A percentile compares a stretch with the other conserved stretches of the same genome.
Conservation (phyloP, 2,113 vertebrate genomes). For the Cyrtonyx montezumae region DNA sequence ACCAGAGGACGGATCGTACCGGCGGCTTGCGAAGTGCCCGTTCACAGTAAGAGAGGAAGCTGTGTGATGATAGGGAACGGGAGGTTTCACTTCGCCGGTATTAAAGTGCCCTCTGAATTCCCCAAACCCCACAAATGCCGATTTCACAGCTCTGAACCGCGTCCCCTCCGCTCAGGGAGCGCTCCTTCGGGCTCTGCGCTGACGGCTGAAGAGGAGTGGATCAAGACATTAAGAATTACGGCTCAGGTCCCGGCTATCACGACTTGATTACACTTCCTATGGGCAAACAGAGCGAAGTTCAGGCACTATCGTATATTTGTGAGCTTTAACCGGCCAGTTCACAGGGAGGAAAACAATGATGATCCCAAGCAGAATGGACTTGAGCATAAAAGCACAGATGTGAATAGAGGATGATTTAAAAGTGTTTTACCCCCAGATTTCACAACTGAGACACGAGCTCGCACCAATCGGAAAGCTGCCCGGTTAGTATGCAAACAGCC, state of each 20-base stretch:
- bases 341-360: conserved; percentile 21
- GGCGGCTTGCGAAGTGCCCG: background rate
- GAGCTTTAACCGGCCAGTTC: conserved; percentile 5
- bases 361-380: conserved; percentile 15
- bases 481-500: conserved; percentile 15
- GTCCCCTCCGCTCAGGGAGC: conserved; percentile 40
- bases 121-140: conserved; percentile 2
- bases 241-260: conserved; percentile 41
- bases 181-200: background rate
- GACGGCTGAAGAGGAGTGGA: conserved; percentile 59
- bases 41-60: background rate
- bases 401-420: conserved; percentile 5
- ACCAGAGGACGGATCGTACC: background rate
- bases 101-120: conserved; percentile 38
- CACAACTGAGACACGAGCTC: background rate
- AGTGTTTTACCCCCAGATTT: background rate
- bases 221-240: conserved; percentile 43
- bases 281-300: conserved; percentile 1
- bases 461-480: background rate
- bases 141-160: conserved; percentile 18
- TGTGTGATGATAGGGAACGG: background rate
- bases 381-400: background rate
- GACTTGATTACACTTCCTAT: conserved; percentile 3
- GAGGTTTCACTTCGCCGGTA: conserved; percentile 5
- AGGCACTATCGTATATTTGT: background rate